A percentile compares a stretch with the other conserved stretches of the same genome.
Evolutionary conservation across 1,140 invertebrate genomes (phyloP).

Genomic region (Temnothorax nylanderi): DNA sequence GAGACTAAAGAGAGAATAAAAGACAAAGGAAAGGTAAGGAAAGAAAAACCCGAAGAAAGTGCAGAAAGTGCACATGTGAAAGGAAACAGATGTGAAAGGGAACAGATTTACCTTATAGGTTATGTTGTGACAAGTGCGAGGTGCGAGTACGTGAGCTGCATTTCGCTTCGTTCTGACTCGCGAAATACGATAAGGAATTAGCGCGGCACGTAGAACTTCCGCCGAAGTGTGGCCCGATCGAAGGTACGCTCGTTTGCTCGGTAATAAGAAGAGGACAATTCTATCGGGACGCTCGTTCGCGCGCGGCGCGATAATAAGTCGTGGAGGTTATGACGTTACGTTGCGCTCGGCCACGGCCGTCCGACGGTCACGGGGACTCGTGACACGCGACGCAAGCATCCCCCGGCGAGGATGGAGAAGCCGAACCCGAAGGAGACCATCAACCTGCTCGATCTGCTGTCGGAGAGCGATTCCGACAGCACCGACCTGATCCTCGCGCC

Average conservation of each 20-base stretch:
- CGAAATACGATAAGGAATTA: neutral
- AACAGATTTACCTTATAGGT: neutral
- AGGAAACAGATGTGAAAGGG: neutral
- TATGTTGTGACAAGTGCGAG: constrained; percentile 29
- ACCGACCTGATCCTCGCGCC: constrained; percentile 88
- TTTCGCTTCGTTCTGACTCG: neutral
- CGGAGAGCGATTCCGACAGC: constrained; percentile 87
- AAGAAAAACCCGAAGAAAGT: neutral
- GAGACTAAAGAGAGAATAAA: neutral
- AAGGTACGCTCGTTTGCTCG: neutral
- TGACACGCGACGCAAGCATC: constrained; percentile 39
- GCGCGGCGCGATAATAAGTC: neutral
- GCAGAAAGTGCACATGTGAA: neutral
- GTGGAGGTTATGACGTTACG: constrained; percentile 71
- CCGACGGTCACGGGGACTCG: constrained; percentile 9
- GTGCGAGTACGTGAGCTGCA: neutral
- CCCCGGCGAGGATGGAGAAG: constrained; percentile 78
- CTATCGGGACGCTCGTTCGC: neutral
- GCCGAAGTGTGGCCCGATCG: neutral
- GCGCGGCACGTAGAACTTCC: neutral
- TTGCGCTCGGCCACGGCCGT: neutral
- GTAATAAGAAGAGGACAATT: neutral
- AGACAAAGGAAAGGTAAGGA: neutral
- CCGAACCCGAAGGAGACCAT: constrained; percentile 88
- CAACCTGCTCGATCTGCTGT: constrained; percentile 87